A percentile compares a stretch with the other conserved stretches of the same genome.
Evolutionary conservation across 2,888 invertebrate genomes (phyloP).

Genomic region (Timema cristinae): DNA sequence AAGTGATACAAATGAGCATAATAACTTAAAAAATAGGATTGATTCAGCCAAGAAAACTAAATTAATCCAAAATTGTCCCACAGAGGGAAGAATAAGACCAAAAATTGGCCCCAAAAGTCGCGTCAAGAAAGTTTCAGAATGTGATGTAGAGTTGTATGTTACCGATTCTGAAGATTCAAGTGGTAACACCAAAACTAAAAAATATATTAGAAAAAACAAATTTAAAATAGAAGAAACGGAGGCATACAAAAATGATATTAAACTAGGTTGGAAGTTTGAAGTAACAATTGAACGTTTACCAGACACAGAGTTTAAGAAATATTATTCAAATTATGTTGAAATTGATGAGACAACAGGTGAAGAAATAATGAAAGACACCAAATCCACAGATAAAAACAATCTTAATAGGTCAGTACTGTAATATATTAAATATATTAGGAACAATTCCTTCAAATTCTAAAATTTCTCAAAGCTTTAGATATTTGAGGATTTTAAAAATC

Average conservation of each 20-base stretch:
- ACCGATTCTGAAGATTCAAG: background rate
- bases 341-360: background rate
- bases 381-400: too few species aligned
- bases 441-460: too few species aligned
- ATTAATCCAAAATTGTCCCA: background rate
- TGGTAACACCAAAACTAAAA: background rate
- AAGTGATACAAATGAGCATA: too few species aligned
- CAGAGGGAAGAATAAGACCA: background rate
- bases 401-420: too few species aligned
- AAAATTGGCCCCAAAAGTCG: background rate
- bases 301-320: background rate
- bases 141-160: constrained; percentile 7
- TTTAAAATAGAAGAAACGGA: background rate
- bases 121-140: background rate
- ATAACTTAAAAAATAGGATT: too few species aligned
- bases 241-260: background rate
- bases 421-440: too few species aligned
- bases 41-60: background rate
- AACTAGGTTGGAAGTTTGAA: background rate
- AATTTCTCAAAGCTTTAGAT: too few species aligned
- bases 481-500: too few species aligned
- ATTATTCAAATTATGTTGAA: background rate
- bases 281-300: background rate
- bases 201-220: background rate
- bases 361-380: background rate